phyloP scores from a whole-genome alignment of 2,888 invertebrate genomes.

The Micoletzkya japonica region DNA sequence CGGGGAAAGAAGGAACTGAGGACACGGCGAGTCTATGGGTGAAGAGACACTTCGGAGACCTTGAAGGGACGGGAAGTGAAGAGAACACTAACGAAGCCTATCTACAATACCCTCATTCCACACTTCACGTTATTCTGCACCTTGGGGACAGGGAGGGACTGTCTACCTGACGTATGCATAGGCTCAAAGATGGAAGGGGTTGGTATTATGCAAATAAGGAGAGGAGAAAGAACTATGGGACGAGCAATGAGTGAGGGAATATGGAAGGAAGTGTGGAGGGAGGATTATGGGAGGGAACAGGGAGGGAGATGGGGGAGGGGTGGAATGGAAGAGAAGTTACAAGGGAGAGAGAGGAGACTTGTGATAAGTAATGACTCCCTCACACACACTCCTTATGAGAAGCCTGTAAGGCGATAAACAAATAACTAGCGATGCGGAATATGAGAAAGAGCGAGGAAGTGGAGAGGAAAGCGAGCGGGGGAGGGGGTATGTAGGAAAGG shows the following conservation, averaged over 20 bases:
- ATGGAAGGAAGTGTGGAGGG: neutral
- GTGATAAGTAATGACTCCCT: neutral
- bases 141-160: no score
- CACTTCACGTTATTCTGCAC: no score
- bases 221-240: no score
- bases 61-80: no score
- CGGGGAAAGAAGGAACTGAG: no score
- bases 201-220: no score
- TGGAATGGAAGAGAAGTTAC: neutral
- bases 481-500: neutral
- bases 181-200: no score
- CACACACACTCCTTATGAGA: neutral
- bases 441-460: neutral
- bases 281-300: neutral
- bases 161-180: no score
- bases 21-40: no score
- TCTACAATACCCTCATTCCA: no score
- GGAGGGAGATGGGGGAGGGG: neutral
- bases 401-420: neutral
- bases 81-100: no score
- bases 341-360: neutral
- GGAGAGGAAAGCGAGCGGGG: neutral
- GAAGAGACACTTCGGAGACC: no score
- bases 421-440: neutral
- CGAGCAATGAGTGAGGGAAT: neutral